Evolutionary conservation across 2,113 vertebrate genomes (phyloP).

Genomic region (Sinocyclocheilus anophthalmus): DNA sequence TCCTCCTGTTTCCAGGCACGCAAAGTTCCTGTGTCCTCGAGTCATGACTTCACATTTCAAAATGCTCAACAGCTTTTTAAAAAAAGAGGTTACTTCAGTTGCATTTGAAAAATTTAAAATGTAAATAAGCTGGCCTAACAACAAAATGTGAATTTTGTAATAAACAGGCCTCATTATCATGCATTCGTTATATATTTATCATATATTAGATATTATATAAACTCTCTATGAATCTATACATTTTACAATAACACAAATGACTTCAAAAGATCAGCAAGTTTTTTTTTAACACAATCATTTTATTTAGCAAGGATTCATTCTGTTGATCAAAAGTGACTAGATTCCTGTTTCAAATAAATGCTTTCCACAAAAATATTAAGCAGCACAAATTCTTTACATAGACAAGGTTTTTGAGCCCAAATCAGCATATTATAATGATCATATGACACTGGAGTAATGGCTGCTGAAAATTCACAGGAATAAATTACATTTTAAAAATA

Average conservation of each 20-base stretch:
- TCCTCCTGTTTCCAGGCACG: conserved; percentile 17
- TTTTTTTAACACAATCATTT: too few species aligned
- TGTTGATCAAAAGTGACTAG: not conserved
- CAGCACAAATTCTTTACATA: not conserved
- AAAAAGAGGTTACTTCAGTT: not conserved
- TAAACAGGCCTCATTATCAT: not conserved
- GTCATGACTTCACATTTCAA: not conserved
- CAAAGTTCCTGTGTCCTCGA: not conserved
- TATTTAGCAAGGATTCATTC: not conserved
- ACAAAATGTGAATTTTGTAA: not conserved
- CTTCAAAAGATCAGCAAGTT: not conserved
- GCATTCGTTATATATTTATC: not conserved
- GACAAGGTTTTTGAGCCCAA: not conserved
- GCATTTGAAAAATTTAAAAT: not conserved
- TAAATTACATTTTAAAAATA: not conserved
- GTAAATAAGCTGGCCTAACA: not conserved
- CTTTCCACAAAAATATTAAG: not conserved
- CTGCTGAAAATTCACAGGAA: not conserved
- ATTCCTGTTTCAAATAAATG: not conserved
- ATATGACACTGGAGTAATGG: too few species aligned
- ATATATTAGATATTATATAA: not conserved
- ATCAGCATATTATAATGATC: too few species aligned
- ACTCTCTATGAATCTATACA: not conserved
- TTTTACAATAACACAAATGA: not conserved
- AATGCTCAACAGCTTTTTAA: not conserved